Evolutionary conservation across 2,113 vertebrate species (phyloP).

Genomic region (Paracanthobrama guichenoti): DNA sequence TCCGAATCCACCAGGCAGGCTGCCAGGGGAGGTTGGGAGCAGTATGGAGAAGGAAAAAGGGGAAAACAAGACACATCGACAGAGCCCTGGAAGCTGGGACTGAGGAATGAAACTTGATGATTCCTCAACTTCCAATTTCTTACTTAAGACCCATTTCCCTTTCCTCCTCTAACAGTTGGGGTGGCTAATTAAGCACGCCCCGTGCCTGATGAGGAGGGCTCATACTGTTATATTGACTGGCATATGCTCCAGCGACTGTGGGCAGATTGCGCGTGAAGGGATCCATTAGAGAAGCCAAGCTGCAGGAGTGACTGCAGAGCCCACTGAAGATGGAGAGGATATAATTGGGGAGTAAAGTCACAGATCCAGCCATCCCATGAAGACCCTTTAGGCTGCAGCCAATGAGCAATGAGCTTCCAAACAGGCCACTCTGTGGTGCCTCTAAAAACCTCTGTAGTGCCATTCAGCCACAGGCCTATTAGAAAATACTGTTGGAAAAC

Average conservation of each 20-base stretch:
- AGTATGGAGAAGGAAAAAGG: slow-evolving; percentile 26
- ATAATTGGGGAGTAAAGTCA: slow-evolving; percentile 68
- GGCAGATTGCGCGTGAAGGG: slow-evolving; percentile 54
- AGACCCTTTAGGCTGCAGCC: slow-evolving; percentile 58
- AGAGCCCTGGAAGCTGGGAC: neutral
- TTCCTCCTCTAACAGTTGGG: slow-evolving; percentile 59
- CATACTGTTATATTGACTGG: slow-evolving; percentile 62
- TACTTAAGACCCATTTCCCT: slow-evolving; percentile 60
- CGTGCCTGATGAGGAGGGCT: slow-evolving; percentile 47
- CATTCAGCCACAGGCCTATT: neutral
- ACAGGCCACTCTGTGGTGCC: slow-evolving; percentile 22
- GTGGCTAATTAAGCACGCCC: slow-evolving; percentile 52
- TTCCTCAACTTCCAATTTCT: slow-evolving; percentile 59
- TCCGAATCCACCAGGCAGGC: slow-evolving; percentile 62
- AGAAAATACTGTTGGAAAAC: slow-evolving; percentile 21
- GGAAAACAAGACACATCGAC: slow-evolving; percentile 47
- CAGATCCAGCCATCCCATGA: slow-evolving; percentile 50
- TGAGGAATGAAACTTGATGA: slow-evolving; percentile 62
- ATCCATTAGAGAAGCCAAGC: slow-evolving; percentile 34
- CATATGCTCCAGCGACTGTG: slow-evolving; percentile 68
- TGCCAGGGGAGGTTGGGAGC: slow-evolving; percentile 47
- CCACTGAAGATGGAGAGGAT: slow-evolving; percentile 41
- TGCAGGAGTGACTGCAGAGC: slow-evolving; percentile 54
- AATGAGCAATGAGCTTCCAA: slow-evolving; percentile 58
- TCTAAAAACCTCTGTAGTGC: slow-evolving; percentile 12